Conservation (phyloP, 2,113 vertebrate genomes). For the Melanostigma gelatinosum region DNA sequence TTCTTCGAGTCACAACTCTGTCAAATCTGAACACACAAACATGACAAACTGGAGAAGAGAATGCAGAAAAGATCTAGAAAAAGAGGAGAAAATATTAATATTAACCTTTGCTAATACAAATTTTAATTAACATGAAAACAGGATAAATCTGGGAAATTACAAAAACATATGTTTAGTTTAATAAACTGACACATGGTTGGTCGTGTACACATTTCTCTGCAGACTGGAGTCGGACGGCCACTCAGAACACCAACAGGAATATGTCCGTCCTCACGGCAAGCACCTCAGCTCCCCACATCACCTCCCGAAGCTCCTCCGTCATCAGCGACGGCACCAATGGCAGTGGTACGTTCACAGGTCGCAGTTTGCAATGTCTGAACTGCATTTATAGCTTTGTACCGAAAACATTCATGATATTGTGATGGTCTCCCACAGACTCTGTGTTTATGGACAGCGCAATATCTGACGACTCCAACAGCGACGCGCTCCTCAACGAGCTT, state of each 20-base stretch:
- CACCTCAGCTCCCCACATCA: neutral
- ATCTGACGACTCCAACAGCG: conserved; percentile 64
- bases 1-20: too few relatives aligned
- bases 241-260: conserved; percentile 58
- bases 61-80: neutral
- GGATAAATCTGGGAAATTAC: neutral
- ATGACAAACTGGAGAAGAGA: neutral
- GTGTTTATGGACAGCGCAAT: conserved; percentile 65
- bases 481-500: conserved; percentile 73
- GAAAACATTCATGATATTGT: neutral
- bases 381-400: neutral
- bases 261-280: conserved; percentile 13
- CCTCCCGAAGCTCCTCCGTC: conserved; percentile 68
- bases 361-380: accelerated
- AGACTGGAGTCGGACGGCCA: conserved; percentile 84
- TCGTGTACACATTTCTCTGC: neutral
- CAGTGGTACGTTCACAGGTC: conserved; percentile 40
- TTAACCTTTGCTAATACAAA: too few relatives aligned
- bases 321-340: conserved; percentile 58
- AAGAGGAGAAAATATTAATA: too few relatives aligned
- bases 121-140: neutral
- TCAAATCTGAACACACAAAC: neutral
- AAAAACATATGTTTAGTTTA: neutral
- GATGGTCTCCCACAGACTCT: conserved; percentile 38
- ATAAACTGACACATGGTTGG: neutral